Evolutionary conservation across 2,797 vertebrate genomes (phyloP).

Genomic region (Onychomys leucogaster): DNA sequence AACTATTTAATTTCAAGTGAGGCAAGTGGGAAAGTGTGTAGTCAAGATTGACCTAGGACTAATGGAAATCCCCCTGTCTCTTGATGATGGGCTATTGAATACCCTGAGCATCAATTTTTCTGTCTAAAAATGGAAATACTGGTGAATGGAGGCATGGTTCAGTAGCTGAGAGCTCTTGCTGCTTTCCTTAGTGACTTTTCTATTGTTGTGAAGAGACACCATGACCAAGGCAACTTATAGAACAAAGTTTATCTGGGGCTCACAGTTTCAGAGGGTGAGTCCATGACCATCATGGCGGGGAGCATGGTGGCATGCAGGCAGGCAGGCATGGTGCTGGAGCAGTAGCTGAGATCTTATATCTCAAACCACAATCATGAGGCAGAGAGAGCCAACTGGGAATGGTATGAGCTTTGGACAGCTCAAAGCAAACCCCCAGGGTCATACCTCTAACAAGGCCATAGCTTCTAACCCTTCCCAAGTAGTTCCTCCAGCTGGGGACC

Average conservation of each 20-base stretch:
- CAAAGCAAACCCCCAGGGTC: not conserved
- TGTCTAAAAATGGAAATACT: not conserved
- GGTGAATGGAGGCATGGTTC: no score
- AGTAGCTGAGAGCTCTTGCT: not conserved
- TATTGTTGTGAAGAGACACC: not conserved
- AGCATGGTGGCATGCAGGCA: not conserved
- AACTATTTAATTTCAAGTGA: not conserved
- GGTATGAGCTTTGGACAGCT: not conserved
- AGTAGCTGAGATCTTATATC: not conserved
- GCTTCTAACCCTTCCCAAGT: not conserved
- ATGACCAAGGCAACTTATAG: not conserved
- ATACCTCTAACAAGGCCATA: not conserved
- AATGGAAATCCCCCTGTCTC: not conserved
- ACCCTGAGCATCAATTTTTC: not conserved
- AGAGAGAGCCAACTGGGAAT: not conserved
- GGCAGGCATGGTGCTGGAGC: not conserved
- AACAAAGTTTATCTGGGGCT: not conserved
- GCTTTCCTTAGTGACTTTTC: no score
- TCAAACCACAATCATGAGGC: not conserved
- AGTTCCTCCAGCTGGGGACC: not conserved
- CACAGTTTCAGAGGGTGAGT: not conserved
- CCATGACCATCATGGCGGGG: not conserved
- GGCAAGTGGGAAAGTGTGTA: not conserved
- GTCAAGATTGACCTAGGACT: not conserved
- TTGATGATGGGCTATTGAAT: not conserved